Conservation (phyloP, 2,797 vertebrate species). For the Hybognathus amarus region DNA sequence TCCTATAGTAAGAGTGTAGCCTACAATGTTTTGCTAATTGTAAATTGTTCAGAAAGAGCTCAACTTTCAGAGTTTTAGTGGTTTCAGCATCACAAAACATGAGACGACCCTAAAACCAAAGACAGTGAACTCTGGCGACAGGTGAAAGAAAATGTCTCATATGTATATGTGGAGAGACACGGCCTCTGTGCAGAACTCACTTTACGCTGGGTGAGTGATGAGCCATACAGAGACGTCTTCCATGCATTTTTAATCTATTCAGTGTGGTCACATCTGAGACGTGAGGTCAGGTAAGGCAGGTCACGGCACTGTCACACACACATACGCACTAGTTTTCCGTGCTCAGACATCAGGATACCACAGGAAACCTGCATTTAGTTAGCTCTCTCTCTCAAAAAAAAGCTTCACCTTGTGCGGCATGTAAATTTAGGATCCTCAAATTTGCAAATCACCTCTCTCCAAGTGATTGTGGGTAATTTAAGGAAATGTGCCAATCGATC, state of each 20-base stretch:
- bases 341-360: not conserved
- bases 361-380: conserved; percentile 21
- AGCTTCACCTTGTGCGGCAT: conserved; percentile 15
- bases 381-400: not conserved
- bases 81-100: not conserved
- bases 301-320: conserved; percentile 59
- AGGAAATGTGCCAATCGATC: conserved; percentile 60
- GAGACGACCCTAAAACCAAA: not conserved
- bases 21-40: not conserved
- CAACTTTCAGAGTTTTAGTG: not conserved
- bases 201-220: conserved; percentile 41
- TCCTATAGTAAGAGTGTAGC: not conserved
- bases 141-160: conserved; percentile 36
- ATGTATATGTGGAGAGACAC: conserved; percentile 9
- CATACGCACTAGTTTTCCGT: not conserved
- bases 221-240: conserved; percentile 71
- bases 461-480: conserved; percentile 62
- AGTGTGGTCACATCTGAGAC: conserved; percentile 66
- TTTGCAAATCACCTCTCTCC: conserved; percentile 57
- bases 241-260: conserved; percentile 75
- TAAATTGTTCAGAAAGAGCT: not conserved
- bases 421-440: conserved; percentile 58
- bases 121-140: conserved; percentile 31
- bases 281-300: conserved; percentile 64
- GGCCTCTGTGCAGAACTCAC: conserved; percentile 26